Base-by-base conservation (phyloP, 2,113 vertebrate genomes). In the Mionectes macconnelli region DNA sequence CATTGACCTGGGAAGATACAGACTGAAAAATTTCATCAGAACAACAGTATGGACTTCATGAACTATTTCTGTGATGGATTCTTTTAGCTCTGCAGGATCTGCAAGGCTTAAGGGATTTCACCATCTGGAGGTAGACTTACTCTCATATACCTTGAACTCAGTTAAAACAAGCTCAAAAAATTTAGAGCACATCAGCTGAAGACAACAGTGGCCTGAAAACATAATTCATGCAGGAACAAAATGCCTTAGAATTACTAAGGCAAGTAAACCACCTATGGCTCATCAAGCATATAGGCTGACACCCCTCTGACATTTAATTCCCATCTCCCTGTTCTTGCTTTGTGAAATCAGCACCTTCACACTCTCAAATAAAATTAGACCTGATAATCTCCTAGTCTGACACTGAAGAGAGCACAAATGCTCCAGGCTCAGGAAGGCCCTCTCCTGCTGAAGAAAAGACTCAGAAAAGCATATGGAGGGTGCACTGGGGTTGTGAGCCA, bases 321-420 rank as follows among this genome's bases (percentile, higher is more conserved):
- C 9, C 72, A 87, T 64, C 73, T 77, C 49, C 66, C 79, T 69
- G 22, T 76, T 87, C 19, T 35, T 10, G 30, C n/a, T 84, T 59
- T 84, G 45, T 95, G 50, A 92, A 93, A 93, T 79, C 47, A 87
- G 40, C 59, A 86, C n/a, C 59, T 75, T 91, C 75, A 74, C 37
- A 42, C 40, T 86, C 52, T 45, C 49, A 66, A 77, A 86, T 60
- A 89, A 95, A 96, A 94, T 76, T 72, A 94, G 39, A 90, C 47
- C 53, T 89, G 37, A 68, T 96, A 75, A 87, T 92, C 44, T 68
- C 47, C 84, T 63, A 52, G 39, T 70, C 76, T 86, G 82, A 57
- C 35, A 50, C 11, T 66, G 75, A 93, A 94, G 53, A 84, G 39
- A 83, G 68, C 70, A 77, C 66, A 93, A 86, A 45, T 44, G 37